A percentile compares a stretch with the other conserved stretches of the same genome.
These are phyloP conservation scores for Lymantria monacha DNA, from an alignment of 2,888 invertebrate species.

Conservation along the genomic window DNA sequence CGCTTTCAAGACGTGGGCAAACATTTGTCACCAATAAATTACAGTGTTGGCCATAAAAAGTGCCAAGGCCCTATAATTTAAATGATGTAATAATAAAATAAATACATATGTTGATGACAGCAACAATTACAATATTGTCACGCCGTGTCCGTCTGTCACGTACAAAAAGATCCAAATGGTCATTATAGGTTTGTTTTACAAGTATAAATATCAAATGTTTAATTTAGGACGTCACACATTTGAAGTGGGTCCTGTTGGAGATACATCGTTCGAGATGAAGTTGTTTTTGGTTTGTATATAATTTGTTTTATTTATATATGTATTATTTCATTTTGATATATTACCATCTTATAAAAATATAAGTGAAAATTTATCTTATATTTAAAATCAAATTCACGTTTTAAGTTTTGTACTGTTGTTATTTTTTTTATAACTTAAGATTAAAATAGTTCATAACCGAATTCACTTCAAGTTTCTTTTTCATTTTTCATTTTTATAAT, in stretches of 20 bases:
- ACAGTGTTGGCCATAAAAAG: slow-evolving; percentile 45
- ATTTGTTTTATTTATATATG: slow-evolving; percentile 9
- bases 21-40: slow-evolving; percentile 40
- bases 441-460: too few relatives aligned
- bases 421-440: too few relatives aligned
- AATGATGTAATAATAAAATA: slow-evolving; percentile 44
- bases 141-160: slow-evolving; percentile 64
- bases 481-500: too few relatives aligned
- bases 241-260: slow-evolving; percentile 45
- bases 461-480: too few relatives aligned
- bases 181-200: slow-evolving; percentile 54
- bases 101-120: slow-evolving; percentile 60
- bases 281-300: slow-evolving; percentile 49
- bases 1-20: slow-evolving; percentile 34
- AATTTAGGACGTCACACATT: slow-evolving; percentile 53
- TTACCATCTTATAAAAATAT: not conserved
- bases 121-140: slow-evolving; percentile 71
- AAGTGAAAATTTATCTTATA: too few relatives aligned
- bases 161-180: slow-evolving; percentile 41
- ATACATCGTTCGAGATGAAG: slow-evolving; percentile 53
- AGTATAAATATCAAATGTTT: slow-evolving; percentile 67
- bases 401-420: too few relatives aligned
- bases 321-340: not conserved
- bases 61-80: slow-evolving; percentile 49
- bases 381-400: too few relatives aligned